Conservation (phyloP, 2,888 invertebrate genomes). For the Odiellus spinosus region DNA sequence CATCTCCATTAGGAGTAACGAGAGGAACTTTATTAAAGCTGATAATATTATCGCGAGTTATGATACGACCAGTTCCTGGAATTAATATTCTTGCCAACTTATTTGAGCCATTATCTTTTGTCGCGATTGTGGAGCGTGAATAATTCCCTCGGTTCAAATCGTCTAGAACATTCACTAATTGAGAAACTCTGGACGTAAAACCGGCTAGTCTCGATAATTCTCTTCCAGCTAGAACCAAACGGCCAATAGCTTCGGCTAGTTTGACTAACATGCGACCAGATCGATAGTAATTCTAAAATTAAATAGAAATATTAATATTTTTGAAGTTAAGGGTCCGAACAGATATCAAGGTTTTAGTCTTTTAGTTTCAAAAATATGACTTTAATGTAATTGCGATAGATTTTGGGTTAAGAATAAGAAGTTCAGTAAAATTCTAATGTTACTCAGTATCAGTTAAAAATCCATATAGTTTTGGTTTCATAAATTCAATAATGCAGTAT, state of each 20-base stretch:
- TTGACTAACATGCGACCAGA: constrained; percentile 92
- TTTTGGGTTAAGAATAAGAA: no score
- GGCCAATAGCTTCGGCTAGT: constrained; percentile 90
- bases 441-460: no score
- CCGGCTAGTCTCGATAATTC: constrained; percentile 51
- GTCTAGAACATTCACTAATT: constrained; percentile 63
- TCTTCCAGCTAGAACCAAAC: constrained; percentile 82
- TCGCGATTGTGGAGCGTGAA: constrained; percentile 34
- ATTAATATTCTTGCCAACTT: neutral
- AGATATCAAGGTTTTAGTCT: no score
- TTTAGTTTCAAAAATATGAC: no score
- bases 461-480: no score
- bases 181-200: constrained; percentile 81
- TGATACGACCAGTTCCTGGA: constrained; percentile 61
- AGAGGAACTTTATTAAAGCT: constrained; percentile 84
- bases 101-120: neutral
- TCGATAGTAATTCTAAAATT: constrained; percentile 78
- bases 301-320: constrained; percentile 11
- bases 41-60: constrained; percentile 69
- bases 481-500: no score
- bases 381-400: no score
- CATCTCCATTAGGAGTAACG: constrained; percentile 93
- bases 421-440: no score
- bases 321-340: no score
- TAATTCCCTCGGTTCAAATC: constrained; percentile 48